Percentiles rank a stretch among this genome's conserved stretches.
These are phyloP conservation scores for Drosophila mayaguana DNA, from an alignment of 2,888 invertebrate species.

Conservation along the genomic window DNA sequence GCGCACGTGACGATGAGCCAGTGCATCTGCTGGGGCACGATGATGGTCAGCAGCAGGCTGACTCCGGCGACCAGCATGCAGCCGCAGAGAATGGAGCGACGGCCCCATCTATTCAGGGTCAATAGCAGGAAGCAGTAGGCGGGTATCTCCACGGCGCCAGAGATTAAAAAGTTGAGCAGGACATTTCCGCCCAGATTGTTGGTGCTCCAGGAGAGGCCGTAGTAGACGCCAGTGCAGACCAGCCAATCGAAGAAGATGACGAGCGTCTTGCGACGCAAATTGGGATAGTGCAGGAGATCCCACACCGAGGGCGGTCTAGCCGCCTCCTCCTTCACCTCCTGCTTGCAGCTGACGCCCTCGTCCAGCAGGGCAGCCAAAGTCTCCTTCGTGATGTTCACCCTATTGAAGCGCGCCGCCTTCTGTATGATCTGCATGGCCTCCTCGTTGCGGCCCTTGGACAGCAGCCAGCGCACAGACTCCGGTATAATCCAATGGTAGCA, in stretches of 20 bases:
- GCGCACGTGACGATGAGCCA: slow-evolving; percentile 88
- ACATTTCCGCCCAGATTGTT: slow-evolving; percentile 90
- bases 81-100: slow-evolving; percentile 89
- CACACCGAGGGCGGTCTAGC: slow-evolving; percentile 85
- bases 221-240: slow-evolving; percentile 91
- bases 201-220: slow-evolving; percentile 91
- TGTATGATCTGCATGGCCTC: slow-evolving; percentile 88
- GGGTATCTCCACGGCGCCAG: slow-evolving; percentile 91
- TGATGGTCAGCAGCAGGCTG: slow-evolving; percentile 87
- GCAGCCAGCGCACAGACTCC: slow-evolving; percentile 90
- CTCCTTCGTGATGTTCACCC: slow-evolving; percentile 86
- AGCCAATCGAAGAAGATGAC: slow-evolving; percentile 92
- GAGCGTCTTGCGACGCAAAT: slow-evolving; percentile 88
- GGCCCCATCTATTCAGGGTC: slow-evolving; percentile 89
- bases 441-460: slow-evolving; percentile 88
- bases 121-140: slow-evolving; percentile 89
- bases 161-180: slow-evolving; percentile 90
- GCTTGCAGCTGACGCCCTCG: slow-evolving; percentile 72
- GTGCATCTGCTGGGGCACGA: slow-evolving; percentile 86
- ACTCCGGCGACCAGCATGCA: slow-evolving; percentile 89
- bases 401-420: slow-evolving; percentile 89
- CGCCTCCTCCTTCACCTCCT: slow-evolving; percentile 37
- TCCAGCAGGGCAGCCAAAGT: slow-evolving; percentile 86
- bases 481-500: slow-evolving; percentile 91
- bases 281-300: slow-evolving; percentile 88